A percentile compares a stretch with the other conserved stretches of the same genome.
Conservation (phyloP, 30 jellyfish, hydroid and myxozoan genomes). For the Aurelia coerulea region DNA sequence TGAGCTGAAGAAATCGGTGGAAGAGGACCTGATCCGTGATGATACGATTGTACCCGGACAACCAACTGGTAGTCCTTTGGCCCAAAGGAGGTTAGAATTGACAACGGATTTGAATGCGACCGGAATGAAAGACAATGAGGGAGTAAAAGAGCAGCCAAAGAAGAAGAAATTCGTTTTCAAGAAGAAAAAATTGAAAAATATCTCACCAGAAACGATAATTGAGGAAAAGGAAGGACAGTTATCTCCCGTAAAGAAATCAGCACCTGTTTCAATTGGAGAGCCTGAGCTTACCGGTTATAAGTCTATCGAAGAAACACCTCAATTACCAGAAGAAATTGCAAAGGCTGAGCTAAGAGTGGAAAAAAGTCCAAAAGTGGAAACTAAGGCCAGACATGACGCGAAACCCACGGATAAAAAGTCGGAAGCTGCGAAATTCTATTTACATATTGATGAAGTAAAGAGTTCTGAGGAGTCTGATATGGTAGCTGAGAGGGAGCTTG, state of each 20-base stretch:
- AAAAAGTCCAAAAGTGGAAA: not conserved
- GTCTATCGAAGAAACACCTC: not conserved
- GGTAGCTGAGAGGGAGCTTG: not conserved
- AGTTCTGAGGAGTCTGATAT: not conserved
- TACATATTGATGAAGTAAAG: not conserved
- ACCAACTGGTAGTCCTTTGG: not conserved
- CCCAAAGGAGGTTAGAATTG: not conserved
- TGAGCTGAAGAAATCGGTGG: constrained; percentile 42
- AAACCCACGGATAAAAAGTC: too few relatives aligned
- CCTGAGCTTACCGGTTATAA: not conserved
- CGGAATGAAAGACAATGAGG: not conserved
- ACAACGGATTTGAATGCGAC: not conserved
- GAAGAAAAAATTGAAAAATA: constrained; percentile 50
- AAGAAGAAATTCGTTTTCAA: constrained; percentile 69
- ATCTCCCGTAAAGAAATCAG: not conserved
- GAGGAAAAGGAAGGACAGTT: constrained; percentile 33
- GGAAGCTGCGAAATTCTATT: too few relatives aligned
- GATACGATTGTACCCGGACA: constrained; percentile 50
- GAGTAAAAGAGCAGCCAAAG: constrained; percentile 36
- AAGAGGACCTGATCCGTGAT: constrained; percentile 25
- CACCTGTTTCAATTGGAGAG: not conserved
- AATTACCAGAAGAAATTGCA: not conserved
- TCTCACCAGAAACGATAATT: constrained; percentile 13
- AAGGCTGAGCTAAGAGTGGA: not conserved
- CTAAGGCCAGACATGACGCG: too few relatives aligned